Conservation (phyloP, 2,888 invertebrate species). For the Ptycholaimellus sp. region DNA sequence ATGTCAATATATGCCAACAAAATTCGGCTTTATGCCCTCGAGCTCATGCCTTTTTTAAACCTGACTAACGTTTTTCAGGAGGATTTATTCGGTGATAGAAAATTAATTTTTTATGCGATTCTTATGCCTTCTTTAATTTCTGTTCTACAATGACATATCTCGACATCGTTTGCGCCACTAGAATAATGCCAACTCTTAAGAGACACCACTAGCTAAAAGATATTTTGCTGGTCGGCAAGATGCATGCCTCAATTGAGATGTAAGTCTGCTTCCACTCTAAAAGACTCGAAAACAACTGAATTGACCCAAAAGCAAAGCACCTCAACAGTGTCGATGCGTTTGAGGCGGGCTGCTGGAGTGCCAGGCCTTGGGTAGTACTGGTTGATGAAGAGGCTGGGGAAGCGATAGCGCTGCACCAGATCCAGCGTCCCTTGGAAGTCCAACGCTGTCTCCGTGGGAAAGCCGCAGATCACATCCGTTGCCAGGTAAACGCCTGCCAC, state of each 20-base stretch:
- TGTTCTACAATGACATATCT: no score
- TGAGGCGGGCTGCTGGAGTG: slow-evolving; percentile 76
- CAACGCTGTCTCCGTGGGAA: slow-evolving; percentile 71
- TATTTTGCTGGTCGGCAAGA: no score
- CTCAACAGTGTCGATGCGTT: slow-evolving; percentile 52
- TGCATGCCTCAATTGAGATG: no score
- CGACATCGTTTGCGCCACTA: no score
- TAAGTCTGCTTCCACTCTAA: slow-evolving; percentile 3
- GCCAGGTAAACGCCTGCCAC: slow-evolving; percentile 75
- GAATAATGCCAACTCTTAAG: no score
- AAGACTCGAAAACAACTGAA: slow-evolving; percentile 1
- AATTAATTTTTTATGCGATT: no score
- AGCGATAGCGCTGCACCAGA: slow-evolving; percentile 58
- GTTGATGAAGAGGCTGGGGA: slow-evolving; percentile 75
- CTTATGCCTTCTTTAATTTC: no score
- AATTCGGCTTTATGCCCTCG: not conserved
- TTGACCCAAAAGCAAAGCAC: slow-evolving; percentile 15
- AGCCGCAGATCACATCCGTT: slow-evolving; percentile 92
- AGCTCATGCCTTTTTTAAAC: slow-evolving; percentile 3
- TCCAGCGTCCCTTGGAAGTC: slow-evolving; percentile 68
- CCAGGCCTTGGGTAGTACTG: slow-evolving; percentile 89
- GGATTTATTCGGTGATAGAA: no score
- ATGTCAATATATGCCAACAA: not conserved
- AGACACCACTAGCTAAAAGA: no score
- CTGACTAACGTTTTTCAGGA: not conserved